Evolutionary conservation across 2,888 invertebrate genomes (phyloP).

Genomic region (Clusia tigrina): DNA sequence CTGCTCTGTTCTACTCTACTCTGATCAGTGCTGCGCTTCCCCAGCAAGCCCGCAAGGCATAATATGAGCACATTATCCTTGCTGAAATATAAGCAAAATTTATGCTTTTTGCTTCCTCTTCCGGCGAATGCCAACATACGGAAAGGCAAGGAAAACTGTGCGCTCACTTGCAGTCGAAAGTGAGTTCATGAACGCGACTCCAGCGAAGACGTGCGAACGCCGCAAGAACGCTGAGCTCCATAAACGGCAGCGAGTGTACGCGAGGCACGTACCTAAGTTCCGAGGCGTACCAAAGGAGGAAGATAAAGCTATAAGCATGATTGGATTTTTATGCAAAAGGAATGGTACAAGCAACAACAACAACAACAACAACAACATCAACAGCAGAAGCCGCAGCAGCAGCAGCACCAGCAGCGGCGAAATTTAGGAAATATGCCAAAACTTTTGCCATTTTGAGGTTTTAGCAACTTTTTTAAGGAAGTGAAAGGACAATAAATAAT

Average conservation of each 20-base stretch:
- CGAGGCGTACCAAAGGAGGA: too few relatives aligned
- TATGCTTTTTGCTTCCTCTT: slow-evolving; percentile 25
- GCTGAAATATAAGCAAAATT: slow-evolving; percentile 26
- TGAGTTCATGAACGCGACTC: slow-evolving; percentile 15
- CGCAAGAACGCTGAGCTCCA: neutral
- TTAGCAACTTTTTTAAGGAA: neutral
- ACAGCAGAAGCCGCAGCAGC: neutral
- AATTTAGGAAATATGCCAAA: neutral
- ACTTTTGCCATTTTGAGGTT: slow-evolving; percentile 6
- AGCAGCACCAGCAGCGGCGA: neutral
- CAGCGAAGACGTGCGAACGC: neutral
- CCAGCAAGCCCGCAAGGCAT: too few relatives aligned
- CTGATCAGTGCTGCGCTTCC: too few relatives aligned
- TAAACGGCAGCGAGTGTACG: neutral
- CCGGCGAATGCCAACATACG: neutral
- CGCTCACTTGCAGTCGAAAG: slow-evolving; percentile 8
- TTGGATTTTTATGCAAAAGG: slow-evolving; percentile 16
- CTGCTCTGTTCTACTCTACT: too few relatives aligned
- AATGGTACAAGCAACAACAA: neutral
- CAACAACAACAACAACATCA: neutral
- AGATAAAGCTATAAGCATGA: neutral
- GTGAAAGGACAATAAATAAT: slow-evolving; percentile 13
- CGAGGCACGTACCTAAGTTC: too few relatives aligned
- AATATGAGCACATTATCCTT: neutral
- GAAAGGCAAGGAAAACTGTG: neutral